Conservation (phyloP, 1,140 invertebrate genomes). For the Brachionus plicatilis region DNA sequence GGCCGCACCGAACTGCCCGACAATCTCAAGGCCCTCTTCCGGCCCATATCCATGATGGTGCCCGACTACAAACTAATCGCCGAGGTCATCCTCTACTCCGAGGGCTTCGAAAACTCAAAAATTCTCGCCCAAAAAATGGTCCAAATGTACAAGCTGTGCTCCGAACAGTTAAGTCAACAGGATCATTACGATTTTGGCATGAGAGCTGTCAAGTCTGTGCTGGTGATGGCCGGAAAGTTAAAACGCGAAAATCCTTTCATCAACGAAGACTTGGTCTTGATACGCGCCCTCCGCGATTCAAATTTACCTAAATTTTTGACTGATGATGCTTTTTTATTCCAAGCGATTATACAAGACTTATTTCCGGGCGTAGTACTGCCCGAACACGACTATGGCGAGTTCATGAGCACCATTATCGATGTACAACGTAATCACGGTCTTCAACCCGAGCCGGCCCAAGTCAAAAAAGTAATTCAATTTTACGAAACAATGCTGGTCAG, state of each 20-base stretch:
- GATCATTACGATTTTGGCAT: constrained; percentile 90
- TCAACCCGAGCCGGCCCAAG: constrained; percentile 48
- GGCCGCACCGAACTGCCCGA: constrained; percentile 65
- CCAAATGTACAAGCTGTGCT: constrained; percentile 82
- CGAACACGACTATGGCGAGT: constrained; percentile 54
- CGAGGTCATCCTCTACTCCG: constrained; percentile 83
- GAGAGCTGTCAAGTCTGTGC: constrained; percentile 64
- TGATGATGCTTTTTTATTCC: constrained; percentile 50
- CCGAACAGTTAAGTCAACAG: constrained; percentile 82
- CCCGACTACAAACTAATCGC: constrained; percentile 81
- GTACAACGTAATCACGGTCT: constrained; percentile 45
- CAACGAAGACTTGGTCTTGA: constrained; percentile 55
- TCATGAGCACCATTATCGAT: constrained; percentile 51
- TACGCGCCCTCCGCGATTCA: constrained; percentile 54
- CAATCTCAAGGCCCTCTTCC: constrained; percentile 66
- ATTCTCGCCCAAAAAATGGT: constrained; percentile 79
- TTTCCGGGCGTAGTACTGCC: constrained; percentile 56
- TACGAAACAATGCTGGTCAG: constrained; percentile 57
- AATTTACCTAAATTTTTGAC: constrained; percentile 57
- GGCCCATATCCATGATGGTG: constrained; percentile 84
- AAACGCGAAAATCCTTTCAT: constrained; percentile 57
- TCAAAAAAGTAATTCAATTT: constrained; percentile 57
- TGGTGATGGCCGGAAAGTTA: constrained; percentile 57
- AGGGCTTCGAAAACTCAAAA: constrained; percentile 81
- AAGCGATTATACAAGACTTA: constrained; percentile 57